phyloP scores from a whole-genome alignment of 2,797 vertebrate genomes.

The Pyrrhura leucotis region DNA sequence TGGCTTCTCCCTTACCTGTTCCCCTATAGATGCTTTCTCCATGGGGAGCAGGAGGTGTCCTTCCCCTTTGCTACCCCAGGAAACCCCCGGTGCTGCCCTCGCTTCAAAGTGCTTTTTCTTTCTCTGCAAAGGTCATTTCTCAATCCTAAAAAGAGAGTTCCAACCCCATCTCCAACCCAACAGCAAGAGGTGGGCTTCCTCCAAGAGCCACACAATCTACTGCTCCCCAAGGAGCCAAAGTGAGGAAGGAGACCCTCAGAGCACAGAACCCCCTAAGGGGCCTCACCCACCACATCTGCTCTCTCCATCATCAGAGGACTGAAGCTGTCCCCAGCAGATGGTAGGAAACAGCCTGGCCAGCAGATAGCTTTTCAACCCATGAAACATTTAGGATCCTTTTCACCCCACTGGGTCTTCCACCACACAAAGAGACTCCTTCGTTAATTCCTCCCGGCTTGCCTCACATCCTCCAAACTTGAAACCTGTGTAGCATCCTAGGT shows the following conservation, averaged over 20 bases:
- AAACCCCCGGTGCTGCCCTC: neutral
- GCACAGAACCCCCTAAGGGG: fast-evolving
- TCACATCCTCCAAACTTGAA: neutral
- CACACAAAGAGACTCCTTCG: neutral
- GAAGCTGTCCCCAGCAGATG: neutral
- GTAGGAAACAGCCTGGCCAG: neutral
- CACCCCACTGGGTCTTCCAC: neutral
- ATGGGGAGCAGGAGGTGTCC: fast-evolving
- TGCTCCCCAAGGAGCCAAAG: neutral
- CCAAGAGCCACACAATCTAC: fast-evolving
- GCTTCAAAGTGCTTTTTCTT: neutral
- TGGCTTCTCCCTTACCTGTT: neutral
- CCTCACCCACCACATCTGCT: neutral
- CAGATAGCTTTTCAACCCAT: neutral
- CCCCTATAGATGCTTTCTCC: neutral
- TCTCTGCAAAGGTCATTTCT: neutral
- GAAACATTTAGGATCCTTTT: neutral
- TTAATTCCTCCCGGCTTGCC: neutral
- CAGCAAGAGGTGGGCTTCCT: neutral
- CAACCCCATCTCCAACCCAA: neutral
- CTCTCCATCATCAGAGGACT: neutral
- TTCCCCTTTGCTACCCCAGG: neutral
- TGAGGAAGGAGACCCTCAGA: neutral
- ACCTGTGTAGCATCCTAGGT: fast-evolving
- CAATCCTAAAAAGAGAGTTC: neutral